Base-by-base conservation (phyloP, 2,113 vertebrate species). In the Melanerpes aurifrons region DNA sequence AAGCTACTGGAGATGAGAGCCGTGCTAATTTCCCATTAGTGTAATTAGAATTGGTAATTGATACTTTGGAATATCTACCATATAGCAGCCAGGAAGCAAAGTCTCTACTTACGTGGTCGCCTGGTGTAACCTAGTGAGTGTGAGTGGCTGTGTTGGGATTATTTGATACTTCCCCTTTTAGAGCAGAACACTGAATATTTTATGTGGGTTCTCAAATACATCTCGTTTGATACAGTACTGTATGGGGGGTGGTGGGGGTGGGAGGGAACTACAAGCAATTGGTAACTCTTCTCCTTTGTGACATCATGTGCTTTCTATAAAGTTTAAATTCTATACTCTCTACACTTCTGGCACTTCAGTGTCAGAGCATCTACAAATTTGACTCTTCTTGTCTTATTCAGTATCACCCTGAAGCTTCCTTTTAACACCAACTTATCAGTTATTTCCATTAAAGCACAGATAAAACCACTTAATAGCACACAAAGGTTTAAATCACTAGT, bases 31-130 rank as follows among this genome's bases (percentile, higher is more conserved):
- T 84, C 18, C 80, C 89, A 95, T 97, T 97, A 97, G 90, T 96
- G 91, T 97, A 97, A 97, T 97, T 97, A 97, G 97, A 96, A 94
- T 86, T 83, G 64, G 95, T 97, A 97, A 98, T 69, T 94, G 97
- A 98, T 97, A 97, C 43, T 58, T 90, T 76, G 26, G 25, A 93
- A 40, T 94, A 84, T 45, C 72, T 84, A 87, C 82, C 90, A 62
- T 89, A 93, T 80, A 95, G 67, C 71, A 89, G 57, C 84, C 89
- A 94, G 85, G 94, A 93, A 95, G 94, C 75, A 78, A 85, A 86
- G 89, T 94, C 78, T 97, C 90, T 72, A 35, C 71, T 97, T 96
- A 94, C 48, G 31, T 95, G 94, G 94, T 84, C 1, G 2, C 73
- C 35, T 69, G 66, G 37, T 86, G 72, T 57, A 84, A 82, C 54